A percentile compares a stretch with the other conserved stretches of the same genome.
These are phyloP conservation scores for Nasonia oneida DNA, from an alignment of 2,888 invertebrate species.

Conservation along the genomic window DNA sequence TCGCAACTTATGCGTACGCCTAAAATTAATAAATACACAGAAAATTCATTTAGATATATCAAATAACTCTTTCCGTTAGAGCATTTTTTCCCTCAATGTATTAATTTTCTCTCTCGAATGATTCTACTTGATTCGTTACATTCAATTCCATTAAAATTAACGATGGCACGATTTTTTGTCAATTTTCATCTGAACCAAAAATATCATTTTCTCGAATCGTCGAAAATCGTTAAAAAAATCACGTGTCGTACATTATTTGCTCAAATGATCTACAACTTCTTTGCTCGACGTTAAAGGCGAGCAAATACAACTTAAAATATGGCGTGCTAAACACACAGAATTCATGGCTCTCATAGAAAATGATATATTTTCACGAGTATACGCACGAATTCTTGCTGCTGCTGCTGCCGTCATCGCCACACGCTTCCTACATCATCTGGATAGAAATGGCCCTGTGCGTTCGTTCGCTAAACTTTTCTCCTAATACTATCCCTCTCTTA, in stretches of 20 bases:
- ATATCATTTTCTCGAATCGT: background rate
- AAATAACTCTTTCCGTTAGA: background rate
- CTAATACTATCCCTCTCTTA: conserved; percentile 28
- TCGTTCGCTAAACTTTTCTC: conserved; percentile 33
- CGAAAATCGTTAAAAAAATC: background rate
- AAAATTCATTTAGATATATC: background rate
- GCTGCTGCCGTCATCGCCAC: background rate
- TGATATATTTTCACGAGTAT: background rate
- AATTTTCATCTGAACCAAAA: background rate
- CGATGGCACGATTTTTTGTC: background rate
- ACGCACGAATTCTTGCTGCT: conserved; percentile 14
- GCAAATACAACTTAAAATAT: conserved; percentile 35
- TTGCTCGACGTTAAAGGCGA: background rate
- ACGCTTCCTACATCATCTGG: conserved; percentile 1
- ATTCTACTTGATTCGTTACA: background rate
- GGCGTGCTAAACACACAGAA: conserved; percentile 67
- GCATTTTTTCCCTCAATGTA: background rate
- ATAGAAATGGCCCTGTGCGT: conserved; percentile 26
- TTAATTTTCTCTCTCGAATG: background rate
- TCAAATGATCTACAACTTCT: conserved; percentile 50
- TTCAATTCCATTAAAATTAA: conserved; percentile 16
- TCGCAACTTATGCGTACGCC: conserved; percentile 2
- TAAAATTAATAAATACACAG: conserved; percentile 14
- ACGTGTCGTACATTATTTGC: conserved; percentile 14
- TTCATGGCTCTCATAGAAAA: conserved; percentile 57